Evolutionary conservation across 2,113 vertebrate genomes (phyloP).

Genomic region (Synchiropus splendidus): DNA sequence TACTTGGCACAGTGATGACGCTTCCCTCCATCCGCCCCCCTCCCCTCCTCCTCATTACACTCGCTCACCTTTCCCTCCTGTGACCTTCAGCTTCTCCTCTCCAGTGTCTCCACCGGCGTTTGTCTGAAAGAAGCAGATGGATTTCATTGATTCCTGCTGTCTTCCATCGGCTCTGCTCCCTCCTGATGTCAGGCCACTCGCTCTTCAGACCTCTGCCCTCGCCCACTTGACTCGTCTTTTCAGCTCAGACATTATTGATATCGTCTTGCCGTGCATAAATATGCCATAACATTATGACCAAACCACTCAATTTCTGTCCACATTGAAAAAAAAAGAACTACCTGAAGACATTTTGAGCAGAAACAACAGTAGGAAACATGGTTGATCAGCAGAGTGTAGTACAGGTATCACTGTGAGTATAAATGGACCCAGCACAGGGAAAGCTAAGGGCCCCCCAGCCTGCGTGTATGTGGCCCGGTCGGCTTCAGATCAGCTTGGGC

Average conservation of each 20-base stretch:
- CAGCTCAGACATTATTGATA: not conserved
- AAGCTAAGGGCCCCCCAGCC: too few species aligned
- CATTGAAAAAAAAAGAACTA: too few species aligned
- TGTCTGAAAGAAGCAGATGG: conserved; percentile 14
- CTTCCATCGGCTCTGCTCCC: not conserved
- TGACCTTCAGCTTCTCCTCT: conserved; percentile 36
- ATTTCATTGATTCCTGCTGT: not conserved
- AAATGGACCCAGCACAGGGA: too few species aligned
- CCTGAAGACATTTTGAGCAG: too few species aligned
- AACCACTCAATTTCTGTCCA: too few species aligned
- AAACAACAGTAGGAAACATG: too few species aligned
- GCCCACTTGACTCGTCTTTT: not conserved
- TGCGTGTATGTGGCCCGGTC: too few species aligned
- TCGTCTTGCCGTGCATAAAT: conserved; percentile 5
- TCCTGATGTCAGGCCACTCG: too few species aligned
- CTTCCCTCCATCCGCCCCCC: conserved; percentile 19
- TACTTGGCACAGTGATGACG: conserved; percentile 32
- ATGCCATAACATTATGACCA: not conserved
- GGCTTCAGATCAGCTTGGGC: too few species aligned
- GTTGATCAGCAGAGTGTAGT: too few species aligned
- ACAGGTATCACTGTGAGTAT: too few species aligned
- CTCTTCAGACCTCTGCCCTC: conserved; percentile 7
- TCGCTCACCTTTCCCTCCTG: conserved; percentile 26
- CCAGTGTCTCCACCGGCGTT: conserved; percentile 33
- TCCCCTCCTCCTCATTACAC: conserved; percentile 15